A percentile compares a stretch with the other conserved stretches of the same genome.
These are phyloP conservation scores for Yponomeuta plumbellus DNA, from an alignment of 2,888 invertebrate genomes.

Conservation along the genomic window DNA sequence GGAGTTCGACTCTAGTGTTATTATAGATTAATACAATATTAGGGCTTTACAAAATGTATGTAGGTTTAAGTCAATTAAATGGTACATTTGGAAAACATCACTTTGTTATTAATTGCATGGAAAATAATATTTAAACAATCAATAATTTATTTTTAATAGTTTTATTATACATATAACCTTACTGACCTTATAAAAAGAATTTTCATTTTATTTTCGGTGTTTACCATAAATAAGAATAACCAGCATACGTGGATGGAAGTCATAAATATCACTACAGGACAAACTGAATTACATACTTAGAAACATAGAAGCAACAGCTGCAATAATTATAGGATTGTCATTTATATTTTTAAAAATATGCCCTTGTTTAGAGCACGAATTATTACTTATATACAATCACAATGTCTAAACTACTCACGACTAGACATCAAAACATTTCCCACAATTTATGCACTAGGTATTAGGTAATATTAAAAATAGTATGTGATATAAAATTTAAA, in stretches of 20 bases:
- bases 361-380: neutral
- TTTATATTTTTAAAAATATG: neutral
- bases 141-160: conserved; percentile 16
- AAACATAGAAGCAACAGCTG: neutral
- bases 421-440: conserved; percentile 35
- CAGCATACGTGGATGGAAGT: conserved; percentile 9
- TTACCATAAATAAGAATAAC: conserved; percentile 1
- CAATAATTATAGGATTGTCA: neutral
- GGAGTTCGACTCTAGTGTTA: neutral
- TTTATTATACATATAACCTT: conserved; percentile 14
- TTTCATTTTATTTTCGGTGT: neutral
- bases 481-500: conserved; percentile 11
- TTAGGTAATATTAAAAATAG: conserved; percentile 1
- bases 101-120: conserved; percentile 21
- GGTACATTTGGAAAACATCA: conserved; percentile 44
- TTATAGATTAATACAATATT: conserved; percentile 23
- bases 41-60: conserved; percentile 54
- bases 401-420: conserved; percentile 30
- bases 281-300: neutral
- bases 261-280: conserved; percentile 11
- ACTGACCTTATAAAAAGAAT: conserved; percentile 5
- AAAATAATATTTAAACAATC: neutral
- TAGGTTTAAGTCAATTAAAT: conserved; percentile 66
- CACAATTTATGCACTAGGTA: conserved; percentile 18
- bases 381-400: conserved; percentile 8